Evolutionary conservation across 2,113 vertebrate species (phyloP).

Genomic region (Panthera uncia): DNA sequence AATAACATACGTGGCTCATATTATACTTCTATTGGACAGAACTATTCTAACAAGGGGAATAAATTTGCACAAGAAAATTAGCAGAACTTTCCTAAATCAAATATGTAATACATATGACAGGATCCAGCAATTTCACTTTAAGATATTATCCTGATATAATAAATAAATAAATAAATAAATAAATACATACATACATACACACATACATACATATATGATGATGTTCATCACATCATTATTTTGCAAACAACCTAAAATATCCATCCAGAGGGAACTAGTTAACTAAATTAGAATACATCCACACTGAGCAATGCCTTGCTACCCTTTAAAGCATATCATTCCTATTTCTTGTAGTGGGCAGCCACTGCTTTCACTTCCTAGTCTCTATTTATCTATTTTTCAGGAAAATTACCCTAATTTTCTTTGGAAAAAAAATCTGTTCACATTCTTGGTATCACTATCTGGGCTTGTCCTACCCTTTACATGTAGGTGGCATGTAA

Average conservation of each 20-base stretch:
- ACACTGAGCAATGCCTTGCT: not conserved
- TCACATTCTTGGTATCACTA: not conserved
- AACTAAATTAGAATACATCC: not conserved
- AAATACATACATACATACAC: not conserved
- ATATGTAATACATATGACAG: not conserved
- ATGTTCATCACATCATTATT: not conserved
- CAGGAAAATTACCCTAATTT: not conserved
- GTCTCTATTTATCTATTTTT: not conserved
- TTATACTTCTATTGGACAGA: not conserved
- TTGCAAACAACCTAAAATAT: slow-evolving; percentile 9
- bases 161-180: too few relatives aligned
- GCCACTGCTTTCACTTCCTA: not conserved
- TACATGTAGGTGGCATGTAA: not conserved
- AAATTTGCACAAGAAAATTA: not conserved
- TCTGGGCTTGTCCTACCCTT: not conserved
- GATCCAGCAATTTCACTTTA: not conserved
- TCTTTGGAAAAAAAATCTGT: not conserved
- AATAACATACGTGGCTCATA: not conserved
- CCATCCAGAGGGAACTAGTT: not conserved
- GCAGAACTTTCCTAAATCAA: not conserved
- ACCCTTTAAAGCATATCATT: not conserved
- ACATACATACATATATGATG: not conserved
- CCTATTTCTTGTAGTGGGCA: not conserved
- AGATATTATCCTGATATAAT: slow-evolving; percentile 36
- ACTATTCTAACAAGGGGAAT: not conserved